Evolutionary conservation across 2,888 invertebrate genomes (phyloP), one percentile per base, ranked within the genome.

Genomic region (Clunio marinus): DNA sequence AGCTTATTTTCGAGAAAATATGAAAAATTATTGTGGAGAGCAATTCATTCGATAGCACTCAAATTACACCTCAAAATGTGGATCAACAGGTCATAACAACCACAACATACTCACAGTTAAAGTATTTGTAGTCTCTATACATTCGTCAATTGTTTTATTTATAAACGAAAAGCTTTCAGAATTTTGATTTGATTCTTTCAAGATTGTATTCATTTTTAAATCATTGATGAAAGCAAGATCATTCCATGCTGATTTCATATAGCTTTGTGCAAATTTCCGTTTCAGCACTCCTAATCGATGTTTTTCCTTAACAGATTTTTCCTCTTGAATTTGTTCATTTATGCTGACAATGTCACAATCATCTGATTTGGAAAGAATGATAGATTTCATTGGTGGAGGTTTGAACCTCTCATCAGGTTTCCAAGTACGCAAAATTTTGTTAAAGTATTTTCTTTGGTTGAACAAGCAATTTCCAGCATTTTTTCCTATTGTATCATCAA

Each of bases 391-490:
- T 5, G 17, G 4, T 10, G 27, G 8, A 58, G 58, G 3, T 59
- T 59, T 8, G n/a, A 5, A 13, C 10, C 28, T 57, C 58, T 41
- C 32, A 22, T 35, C 20, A 15, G 22, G 45, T 25, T 8, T 22
- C 55, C 63, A 66, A 15, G 17, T 32, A 8, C 13, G 17, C 22
- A 27, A 13, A 55, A 55, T 51, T 51, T 66, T 51, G 24, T 55
- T 5, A 13, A 66, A 66, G 7, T 55, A 55, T 22, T 55, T 51
- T 1, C 66, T 28, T 3, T 68, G 57, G 17, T 68, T 20, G 17
- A 15, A 58, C 17, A 68, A 10, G 41, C 68, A 68, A 15, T 68
- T 58, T 25, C 68, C 68, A 41, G 58, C 68, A 20, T 57, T 58
- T 27, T 57, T 58, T 1, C 68, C 68, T 1, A 68, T 27, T n/a